A percentile compares a stretch with the other conserved stretches of the same genome.
Evolutionary conservation across 2,888 invertebrate genomes (phyloP).

Genomic region (Poecilus cupreus): DNA sequence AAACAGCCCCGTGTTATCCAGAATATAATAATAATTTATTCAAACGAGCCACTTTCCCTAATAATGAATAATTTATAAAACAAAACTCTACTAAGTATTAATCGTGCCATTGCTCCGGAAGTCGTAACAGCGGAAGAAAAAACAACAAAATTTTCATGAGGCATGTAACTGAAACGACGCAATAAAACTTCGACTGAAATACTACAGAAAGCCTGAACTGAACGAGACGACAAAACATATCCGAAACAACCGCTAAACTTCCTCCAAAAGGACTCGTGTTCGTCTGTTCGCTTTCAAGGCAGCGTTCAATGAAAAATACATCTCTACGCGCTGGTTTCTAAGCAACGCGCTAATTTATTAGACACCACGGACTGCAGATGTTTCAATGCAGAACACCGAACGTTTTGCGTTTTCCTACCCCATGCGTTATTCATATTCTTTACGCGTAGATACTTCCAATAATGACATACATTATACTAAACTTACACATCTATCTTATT

Average conservation of each 20-base stretch:
- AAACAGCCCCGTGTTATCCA: background rate
- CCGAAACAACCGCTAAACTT: background rate
- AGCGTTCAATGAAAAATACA: constrained; percentile 3
- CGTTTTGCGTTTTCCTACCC: background rate
- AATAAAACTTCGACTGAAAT: background rate
- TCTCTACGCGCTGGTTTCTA: background rate
- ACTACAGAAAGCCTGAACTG: background rate
- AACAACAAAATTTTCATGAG: background rate
- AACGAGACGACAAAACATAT: background rate
- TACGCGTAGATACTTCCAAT: too few species aligned
- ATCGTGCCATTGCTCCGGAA: background rate
- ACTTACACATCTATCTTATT: too few species aligned
- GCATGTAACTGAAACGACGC: constrained; percentile 18
- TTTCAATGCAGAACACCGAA: background rate
- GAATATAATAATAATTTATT: background rate
- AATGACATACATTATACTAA: too few species aligned
- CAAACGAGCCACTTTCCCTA: background rate
- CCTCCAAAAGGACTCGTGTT: background rate
- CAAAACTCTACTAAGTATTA: background rate
- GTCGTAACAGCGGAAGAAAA: background rate
- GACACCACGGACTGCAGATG: background rate
- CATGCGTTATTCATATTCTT: too few species aligned
- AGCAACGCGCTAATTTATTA: background rate
- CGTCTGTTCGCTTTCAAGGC: too few species aligned
- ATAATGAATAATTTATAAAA: background rate